Base-by-base conservation (phyloP, 2,113 vertebrate genomes). In the Callorhinus ursinus region DNA sequence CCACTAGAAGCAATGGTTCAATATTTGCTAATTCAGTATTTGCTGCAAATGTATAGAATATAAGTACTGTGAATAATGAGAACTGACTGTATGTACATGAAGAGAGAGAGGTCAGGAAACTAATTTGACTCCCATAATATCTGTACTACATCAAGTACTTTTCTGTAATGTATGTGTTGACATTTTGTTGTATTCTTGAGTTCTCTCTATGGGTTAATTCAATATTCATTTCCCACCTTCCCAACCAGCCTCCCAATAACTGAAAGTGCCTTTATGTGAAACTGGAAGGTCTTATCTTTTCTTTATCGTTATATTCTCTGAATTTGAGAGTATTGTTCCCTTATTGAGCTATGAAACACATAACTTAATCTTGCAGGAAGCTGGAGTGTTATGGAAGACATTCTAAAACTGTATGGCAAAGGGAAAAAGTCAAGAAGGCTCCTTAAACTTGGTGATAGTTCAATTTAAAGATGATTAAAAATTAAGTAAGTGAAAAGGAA, bases 281-380 rank as follows among this genome's bases (percentile, higher is more conserved):
- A 61, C 39, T 74, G 5, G 7, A 55, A 95, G 2, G 4, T 59
- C 96, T 77, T 86, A 5, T 91, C 28, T 76, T 59, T 51, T 67
- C 71, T 71, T 95, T 88, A 33, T 67, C 65, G 24, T 93, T 93
- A n/a, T 79, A n/a, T 85, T 92, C 42, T 94, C 33, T 22, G 69
- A n/a, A 72, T 90, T 83, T 92, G 7, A 82, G 16, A 71, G 19
- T 55, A 28, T 67, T 76, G 1, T 26, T 85, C 39, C 19, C 19
- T 57, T 88, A 15, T 33, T 76, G n/a, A 88, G 59, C 46, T 85
- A 42, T 67, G 16, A 76, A 85, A 57, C 26, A 80, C 26, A 46
- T 84, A 14, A 42, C 53, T 88, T 86, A 83, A 72, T 83, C 57
- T 67, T 96, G 93, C 36, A 53, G 49, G 69, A 79, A 91, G 28